Percentiles rank a stretch among this genome's conserved stretches.
Conservation (phyloP, 1,140 invertebrate species). For the Sitophilus oryzae region DNA sequence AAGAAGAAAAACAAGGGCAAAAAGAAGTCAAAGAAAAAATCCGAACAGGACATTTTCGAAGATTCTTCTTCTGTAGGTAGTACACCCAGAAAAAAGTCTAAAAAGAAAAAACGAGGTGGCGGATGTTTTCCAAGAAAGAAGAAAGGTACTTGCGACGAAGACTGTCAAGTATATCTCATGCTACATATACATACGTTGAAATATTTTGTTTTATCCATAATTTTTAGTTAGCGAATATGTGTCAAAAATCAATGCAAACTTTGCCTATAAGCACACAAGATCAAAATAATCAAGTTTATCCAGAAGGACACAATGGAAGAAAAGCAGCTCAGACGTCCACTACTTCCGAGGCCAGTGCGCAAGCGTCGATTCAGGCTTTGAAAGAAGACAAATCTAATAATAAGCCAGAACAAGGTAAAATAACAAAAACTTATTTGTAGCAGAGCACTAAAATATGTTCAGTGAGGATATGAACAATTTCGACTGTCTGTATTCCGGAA, state of each 20-base stretch:
- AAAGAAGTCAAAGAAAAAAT: neutral
- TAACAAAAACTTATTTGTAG: too few relatives aligned
- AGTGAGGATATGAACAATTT: too few relatives aligned
- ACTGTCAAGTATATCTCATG: too few relatives aligned
- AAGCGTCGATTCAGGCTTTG: neutral
- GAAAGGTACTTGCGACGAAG: neutral
- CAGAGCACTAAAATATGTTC: too few relatives aligned
- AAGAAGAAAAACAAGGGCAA: neutral
- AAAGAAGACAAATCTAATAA: neutral
- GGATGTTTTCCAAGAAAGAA: neutral
- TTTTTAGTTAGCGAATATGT: too few relatives aligned
- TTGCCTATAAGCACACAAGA: conserved; percentile 1
- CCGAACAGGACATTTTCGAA: too few relatives aligned
- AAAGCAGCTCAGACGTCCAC: conserved; percentile 2
- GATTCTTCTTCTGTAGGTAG: neutral
- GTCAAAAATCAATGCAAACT: conserved; percentile 4
- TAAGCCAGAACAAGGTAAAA: too few relatives aligned
- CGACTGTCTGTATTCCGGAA: too few relatives aligned
- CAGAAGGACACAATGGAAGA: neutral
- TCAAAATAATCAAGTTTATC: neutral
- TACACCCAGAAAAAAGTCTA: neutral
- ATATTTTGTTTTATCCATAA: too few relatives aligned
- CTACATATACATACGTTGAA: too few relatives aligned
- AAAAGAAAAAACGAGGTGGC: neutral
- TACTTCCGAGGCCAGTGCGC: neutral